phyloP scores from a whole-genome alignment of 1,140 invertebrate genomes.

The Drosophila virilis region DNA sequence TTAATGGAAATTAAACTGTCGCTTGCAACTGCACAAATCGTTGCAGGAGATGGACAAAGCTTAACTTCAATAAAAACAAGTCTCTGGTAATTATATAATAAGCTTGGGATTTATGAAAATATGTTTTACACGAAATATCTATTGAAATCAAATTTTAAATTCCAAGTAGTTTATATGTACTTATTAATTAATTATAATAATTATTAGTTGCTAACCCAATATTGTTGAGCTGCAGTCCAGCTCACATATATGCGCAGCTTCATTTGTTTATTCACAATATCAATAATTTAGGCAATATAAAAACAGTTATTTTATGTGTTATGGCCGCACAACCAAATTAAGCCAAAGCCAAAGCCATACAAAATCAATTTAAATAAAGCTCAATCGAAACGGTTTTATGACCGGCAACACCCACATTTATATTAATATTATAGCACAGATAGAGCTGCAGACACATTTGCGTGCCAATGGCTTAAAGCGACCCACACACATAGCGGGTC shows the following conservation, averaged over 20 bases:
- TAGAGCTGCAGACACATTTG: slow-evolving; percentile 11
- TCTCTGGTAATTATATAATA: not conserved
- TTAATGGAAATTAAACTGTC: slow-evolving; percentile 21
- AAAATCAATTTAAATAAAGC: slow-evolving; percentile 40
- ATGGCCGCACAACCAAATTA: slow-evolving; percentile 42
- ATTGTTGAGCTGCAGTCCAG: slow-evolving; percentile 29
- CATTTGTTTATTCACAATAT: slow-evolving; percentile 29
- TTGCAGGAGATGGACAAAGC: not conserved
- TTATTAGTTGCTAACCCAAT: slow-evolving; percentile 53
- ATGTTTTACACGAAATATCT: not conserved
- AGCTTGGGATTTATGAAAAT: not conserved
- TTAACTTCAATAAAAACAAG: not conserved
- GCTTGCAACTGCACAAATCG: slow-evolving; percentile 10
- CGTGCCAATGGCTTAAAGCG: slow-evolving; percentile 7
- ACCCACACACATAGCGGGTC: slow-evolving; percentile 35
- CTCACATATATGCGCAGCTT: slow-evolving; percentile 3
- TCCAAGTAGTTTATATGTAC: not conserved
- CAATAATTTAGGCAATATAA: slow-evolving; percentile 27
- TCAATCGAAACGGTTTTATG: slow-evolving; percentile 57
- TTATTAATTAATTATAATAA: not conserved
- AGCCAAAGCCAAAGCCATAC: slow-evolving; percentile 24
- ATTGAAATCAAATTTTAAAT: not conserved
- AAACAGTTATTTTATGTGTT: slow-evolving; percentile 57
- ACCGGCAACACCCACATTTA: slow-evolving; percentile 73
- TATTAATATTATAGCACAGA: slow-evolving; percentile 53